Base-by-base conservation (phyloP, 2,888 invertebrate species). In the Tenthredo scrophulariae region DNA sequence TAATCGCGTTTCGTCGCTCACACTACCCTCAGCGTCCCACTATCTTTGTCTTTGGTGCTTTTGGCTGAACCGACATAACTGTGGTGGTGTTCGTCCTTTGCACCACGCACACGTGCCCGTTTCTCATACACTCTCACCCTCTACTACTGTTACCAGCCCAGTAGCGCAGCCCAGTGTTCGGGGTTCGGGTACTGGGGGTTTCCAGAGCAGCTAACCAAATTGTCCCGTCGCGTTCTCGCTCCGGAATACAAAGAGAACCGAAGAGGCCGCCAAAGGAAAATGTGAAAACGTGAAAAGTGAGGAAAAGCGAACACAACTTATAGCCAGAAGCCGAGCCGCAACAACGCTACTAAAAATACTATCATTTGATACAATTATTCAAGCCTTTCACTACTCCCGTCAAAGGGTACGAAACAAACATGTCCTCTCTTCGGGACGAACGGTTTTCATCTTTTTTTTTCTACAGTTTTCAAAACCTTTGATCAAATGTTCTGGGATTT, bases 181-280 rank as follows among this genome's bases (percentile, higher is more conserved):
- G 74, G 40, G 37, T 43, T 40, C 50, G 18, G 77, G 29, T 46
- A 18, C 77, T 7, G 54, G 50, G 54, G 33, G 54, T 22, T 85
- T 83, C 86, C 83, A 29, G 80, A 84, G 82, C 86, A 84, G 82
- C 86, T 86, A 87, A 86, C 85, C 74, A 87, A 87, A 87, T 86
- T 87, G 86, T 86, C 65, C 83, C 72, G 75, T n/a, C 83, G 83
- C 74, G 86, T 79, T 72, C 75, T 46, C 50, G 50, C 70, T 37
- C 70, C 77, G 86, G 86, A 87, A 87, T 87, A 87, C 85, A 86
- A 87, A 87, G 85, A 87, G 85, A 80, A 77, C 22, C 75, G 6
- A 26, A 18, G 37, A 18, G 26, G 54, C 46, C 50, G 13, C 70
- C 15, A 65, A 82, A 70, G 77, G 77, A 54, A 77, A 50, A 77